Percentiles rank a stretch among this genome's conserved stretches.
Conservation (phyloP, 2,113 vertebrate species). For the Rutilus rutilus region DNA sequence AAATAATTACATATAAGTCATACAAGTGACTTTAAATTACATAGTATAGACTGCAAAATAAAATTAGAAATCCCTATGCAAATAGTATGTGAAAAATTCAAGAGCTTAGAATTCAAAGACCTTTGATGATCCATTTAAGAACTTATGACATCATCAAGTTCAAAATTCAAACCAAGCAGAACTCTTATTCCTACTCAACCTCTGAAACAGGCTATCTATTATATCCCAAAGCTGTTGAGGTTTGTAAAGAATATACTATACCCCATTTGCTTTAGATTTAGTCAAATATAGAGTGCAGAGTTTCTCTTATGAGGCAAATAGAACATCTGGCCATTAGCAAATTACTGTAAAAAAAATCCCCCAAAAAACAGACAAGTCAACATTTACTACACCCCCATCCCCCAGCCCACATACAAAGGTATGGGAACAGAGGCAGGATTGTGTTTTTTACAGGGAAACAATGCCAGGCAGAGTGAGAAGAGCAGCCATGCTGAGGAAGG, state of each 20-base stretch:
- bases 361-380: background rate
- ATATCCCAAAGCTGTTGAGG: background rate
- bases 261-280: background rate
- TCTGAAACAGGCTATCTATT: background rate
- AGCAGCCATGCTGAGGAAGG: slow-evolving; percentile 34
- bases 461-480: slow-evolving; percentile 5
- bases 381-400: background rate
- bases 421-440: slow-evolving; percentile 6
- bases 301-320: background rate
- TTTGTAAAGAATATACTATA: background rate
- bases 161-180: background rate
- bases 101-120: background rate
- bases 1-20: background rate
- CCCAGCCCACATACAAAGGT: background rate
- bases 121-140: background rate
- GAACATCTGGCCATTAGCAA: slow-evolving; percentile 20
- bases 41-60: background rate
- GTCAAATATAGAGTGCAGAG: background rate
- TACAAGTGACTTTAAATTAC: background rate
- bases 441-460: slow-evolving; percentile 19
- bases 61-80: background rate
- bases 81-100: background rate
- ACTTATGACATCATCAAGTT: background rate
- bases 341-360: background rate
- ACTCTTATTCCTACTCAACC: background rate